phyloP scores from a whole-genome alignment of 2,113 vertebrate species.

The Scolopax mira region DNA sequence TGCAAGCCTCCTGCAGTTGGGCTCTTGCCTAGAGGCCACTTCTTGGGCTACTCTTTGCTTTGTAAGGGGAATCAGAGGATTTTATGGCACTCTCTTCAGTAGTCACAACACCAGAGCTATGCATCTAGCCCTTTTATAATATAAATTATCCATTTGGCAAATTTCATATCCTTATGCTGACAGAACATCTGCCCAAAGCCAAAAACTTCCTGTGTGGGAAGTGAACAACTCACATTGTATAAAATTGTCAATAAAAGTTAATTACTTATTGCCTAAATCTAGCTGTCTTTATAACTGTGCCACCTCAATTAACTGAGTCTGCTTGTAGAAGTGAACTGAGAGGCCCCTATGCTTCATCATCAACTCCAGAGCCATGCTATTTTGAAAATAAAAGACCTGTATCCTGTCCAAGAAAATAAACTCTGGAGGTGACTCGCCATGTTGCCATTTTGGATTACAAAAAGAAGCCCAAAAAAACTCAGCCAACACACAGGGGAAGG shows the following conservation, averaged over 20 bases:
- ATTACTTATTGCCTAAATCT: conserved; percentile 36
- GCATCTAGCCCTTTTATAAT: background rate
- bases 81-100: background rate
- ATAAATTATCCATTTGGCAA: conserved; percentile 4
- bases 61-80: background rate
- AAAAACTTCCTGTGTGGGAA: conserved; percentile 28
- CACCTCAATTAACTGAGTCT: background rate
- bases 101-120: background rate
- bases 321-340: background rate
- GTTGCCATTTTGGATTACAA: conserved; percentile 56
- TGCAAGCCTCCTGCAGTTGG: background rate
- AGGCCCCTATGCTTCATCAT: conserved; percentile 28
- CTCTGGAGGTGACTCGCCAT: conserved; percentile 29
- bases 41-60: background rate
- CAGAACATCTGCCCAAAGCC: conserved; percentile 32
- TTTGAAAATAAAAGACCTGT: conserved; percentile 52
- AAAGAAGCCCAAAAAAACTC: background rate
- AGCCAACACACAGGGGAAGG: conserved; percentile 58
- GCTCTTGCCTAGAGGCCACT: background rate
- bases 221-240: background rate
- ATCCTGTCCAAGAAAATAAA: conserved; percentile 66
- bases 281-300: background rate
- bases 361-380: conserved; percentile 35
- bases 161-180: conserved; percentile 7
- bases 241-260: conserved; percentile 51